phyloP scores from a whole-genome alignment of 2,888 invertebrate genomes.

The Caenorhabditis wallacei region DNA sequence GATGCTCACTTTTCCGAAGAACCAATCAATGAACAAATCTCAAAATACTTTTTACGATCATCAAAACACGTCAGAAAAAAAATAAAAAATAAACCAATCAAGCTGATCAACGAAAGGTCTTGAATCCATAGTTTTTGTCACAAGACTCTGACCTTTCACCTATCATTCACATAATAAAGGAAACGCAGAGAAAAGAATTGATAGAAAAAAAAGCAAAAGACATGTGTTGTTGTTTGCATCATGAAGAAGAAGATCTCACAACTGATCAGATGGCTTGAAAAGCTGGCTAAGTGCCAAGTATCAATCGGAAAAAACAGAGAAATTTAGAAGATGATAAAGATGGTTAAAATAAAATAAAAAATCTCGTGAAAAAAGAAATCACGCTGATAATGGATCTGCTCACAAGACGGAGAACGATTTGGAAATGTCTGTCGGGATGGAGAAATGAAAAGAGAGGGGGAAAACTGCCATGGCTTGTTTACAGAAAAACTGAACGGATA shows the following conservation, averaged over 20 bases:
- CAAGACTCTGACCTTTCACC: slow-evolving; percentile 52
- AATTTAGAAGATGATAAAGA: slow-evolving; percentile 7
- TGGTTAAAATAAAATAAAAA: slow-evolving; percentile 26
- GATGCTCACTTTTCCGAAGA: too few relatives aligned
- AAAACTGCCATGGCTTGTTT: slow-evolving; percentile 19
- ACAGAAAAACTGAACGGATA: slow-evolving; percentile 37
- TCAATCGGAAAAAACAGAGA: neutral
- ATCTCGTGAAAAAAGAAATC: slow-evolving; percentile 31
- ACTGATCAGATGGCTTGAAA: neutral
- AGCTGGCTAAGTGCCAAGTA: slow-evolving; percentile 46
- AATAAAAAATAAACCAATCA: slow-evolving; percentile 13
- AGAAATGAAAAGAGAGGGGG: slow-evolving; percentile 2
- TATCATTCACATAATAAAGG: neutral
- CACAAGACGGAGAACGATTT: neutral
- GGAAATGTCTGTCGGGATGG: slow-evolving; percentile 11
- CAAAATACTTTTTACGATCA: neutral
- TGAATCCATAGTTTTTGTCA: slow-evolving; percentile 16
- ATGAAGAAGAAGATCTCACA: neutral
- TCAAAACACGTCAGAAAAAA: slow-evolving; percentile 10
- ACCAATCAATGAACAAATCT: too few relatives aligned
- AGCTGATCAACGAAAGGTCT: slow-evolving; percentile 26
- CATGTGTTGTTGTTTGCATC: slow-evolving; percentile 48
- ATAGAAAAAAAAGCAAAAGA: neutral
- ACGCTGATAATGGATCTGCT: neutral
- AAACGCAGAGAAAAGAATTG: slow-evolving; percentile 10